Evolutionary conservation across 2,797 vertebrate species (phyloP).

Genomic region (Sparidentex hasta): DNA sequence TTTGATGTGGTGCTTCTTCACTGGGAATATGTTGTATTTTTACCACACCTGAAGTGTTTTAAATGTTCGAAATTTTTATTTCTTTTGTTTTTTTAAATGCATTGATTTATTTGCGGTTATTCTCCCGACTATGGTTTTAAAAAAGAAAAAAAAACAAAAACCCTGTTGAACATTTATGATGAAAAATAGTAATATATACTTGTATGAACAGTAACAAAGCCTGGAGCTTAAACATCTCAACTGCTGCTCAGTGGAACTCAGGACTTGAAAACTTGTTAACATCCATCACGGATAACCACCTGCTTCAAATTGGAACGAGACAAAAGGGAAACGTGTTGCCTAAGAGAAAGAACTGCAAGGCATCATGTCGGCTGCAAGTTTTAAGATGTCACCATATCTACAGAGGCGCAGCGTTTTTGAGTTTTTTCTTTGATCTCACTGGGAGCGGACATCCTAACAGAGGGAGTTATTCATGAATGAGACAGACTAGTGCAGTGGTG

Average conservation of each 20-base stretch:
- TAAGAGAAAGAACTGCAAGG: constrained; percentile 50
- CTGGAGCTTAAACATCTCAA: constrained; percentile 95
- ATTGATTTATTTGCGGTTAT: constrained; percentile 87
- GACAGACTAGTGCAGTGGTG: constrained; percentile 29
- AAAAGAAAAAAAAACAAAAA: constrained; percentile 41
- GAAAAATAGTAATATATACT: constrained; percentile 89
- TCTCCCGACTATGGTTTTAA: constrained; percentile 83
- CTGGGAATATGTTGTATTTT: constrained; percentile 90
- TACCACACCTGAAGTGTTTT: constrained; percentile 90
- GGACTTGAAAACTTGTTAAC: constrained; percentile 90
- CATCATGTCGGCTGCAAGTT: constrained; percentile 53
- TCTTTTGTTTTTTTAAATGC: constrained; percentile 32
- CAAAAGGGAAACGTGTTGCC: constrained; percentile 65
- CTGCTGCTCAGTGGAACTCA: constrained; percentile 99
- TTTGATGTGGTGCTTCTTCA: constrained; percentile 93
- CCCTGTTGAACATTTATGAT: constrained; percentile 87
- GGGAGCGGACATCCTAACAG: constrained; percentile 33
- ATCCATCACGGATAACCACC: constrained; percentile 68
- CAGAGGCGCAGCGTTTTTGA: constrained; percentile 58
- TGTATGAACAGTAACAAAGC: constrained; percentile 84
- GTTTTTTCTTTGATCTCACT: constrained; percentile 41
- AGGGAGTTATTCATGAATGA: constrained; percentile 39
- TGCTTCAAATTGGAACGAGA: constrained; percentile 63
- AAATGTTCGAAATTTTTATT: constrained; percentile 72
- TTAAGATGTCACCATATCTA: constrained; percentile 80